phyloP scores from a whole-genome alignment of 2,888 invertebrate genomes.

The Synergus umbraculus region DNA sequence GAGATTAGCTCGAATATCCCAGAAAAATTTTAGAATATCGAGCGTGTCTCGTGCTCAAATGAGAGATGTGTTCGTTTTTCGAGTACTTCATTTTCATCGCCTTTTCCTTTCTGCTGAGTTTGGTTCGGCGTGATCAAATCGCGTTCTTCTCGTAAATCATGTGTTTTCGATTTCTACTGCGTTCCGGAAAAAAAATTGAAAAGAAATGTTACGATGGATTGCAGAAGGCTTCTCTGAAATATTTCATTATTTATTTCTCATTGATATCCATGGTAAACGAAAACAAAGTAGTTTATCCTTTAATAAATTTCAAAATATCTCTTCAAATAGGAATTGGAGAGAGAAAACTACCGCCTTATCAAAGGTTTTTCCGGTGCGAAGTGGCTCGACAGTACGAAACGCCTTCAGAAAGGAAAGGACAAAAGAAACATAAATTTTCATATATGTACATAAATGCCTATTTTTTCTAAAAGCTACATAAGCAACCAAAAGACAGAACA shows the following conservation, averaged over 20 bases:
- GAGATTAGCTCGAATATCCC: constrained; percentile 46
- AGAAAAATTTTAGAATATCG: constrained; percentile 6
- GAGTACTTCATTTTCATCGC: constrained; percentile 53
- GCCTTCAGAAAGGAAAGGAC: not conserved
- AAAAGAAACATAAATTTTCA: not conserved
- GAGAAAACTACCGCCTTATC: not conserved
- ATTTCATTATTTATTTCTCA: not conserved
- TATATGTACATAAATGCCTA: not conserved
- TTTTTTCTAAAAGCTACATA: not conserved
- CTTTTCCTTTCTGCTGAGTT: constrained; percentile 57
- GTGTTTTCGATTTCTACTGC: not conserved
- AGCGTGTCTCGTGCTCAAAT: constrained; percentile 43
- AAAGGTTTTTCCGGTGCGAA: not conserved
- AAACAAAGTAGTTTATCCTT: not conserved
- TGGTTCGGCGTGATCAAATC: constrained; percentile 44
- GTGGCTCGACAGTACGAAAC: not conserved
- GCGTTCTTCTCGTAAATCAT: not conserved
- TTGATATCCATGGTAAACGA: not conserved
- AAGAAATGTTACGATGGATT: not conserved
- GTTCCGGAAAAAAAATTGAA: not conserved
- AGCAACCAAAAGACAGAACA: not conserved
- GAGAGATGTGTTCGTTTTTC: constrained; percentile 52
- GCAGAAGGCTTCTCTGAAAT: not conserved
- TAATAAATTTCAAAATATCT: too few species aligned
- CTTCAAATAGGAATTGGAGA: too few species aligned